Evolutionary conservation across 2,888 invertebrate genomes (phyloP).

Genomic region (Pammene aurita): DNA sequence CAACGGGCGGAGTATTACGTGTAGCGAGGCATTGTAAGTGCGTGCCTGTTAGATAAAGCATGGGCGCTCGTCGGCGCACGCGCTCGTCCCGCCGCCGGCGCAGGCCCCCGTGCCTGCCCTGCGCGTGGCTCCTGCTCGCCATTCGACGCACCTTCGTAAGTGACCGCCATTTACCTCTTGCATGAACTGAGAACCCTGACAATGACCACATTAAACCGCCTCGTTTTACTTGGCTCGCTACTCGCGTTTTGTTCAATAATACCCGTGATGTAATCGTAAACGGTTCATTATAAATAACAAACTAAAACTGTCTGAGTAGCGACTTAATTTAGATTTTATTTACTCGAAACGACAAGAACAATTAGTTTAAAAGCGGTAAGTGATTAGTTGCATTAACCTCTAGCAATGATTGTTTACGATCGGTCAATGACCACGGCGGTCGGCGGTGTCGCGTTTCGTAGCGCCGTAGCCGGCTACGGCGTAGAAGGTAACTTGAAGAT

Average conservation of each 20-base stretch:
- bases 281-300: constrained; percentile 31
- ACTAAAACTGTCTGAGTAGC: constrained; percentile 4
- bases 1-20: constrained; percentile 21
- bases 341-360: constrained; percentile 20
- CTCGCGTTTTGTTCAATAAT: constrained; percentile 20
- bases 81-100: constrained; percentile 28
- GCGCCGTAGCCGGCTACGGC: constrained; percentile 35
- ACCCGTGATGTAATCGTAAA: constrained; percentile 22
- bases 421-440: constrained; percentile 38
- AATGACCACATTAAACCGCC: constrained; percentile 21
- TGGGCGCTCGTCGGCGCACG: constrained; percentile 31
- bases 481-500: constrained; percentile 32
- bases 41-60: constrained; percentile 12
- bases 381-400: constrained; percentile 29
- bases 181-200: constrained; percentile 21
- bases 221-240: constrained; percentile 33
- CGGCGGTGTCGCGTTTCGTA: constrained; percentile 36
- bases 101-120: constrained; percentile 33
- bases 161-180: constrained; percentile 13
- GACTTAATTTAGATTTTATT: constrained; percentile 17
- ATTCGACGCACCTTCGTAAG: constrained; percentile 34
- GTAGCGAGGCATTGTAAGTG: constrained; percentile 22
- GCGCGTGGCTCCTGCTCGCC: constrained; percentile 29
- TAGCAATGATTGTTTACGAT: constrained; percentile 33
- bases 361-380: constrained; percentile 29